These are phyloP conservation scores for Nesoenas mayeri DNA, from an alignment of 2,113 vertebrate species.

Conservation along the genomic window DNA sequence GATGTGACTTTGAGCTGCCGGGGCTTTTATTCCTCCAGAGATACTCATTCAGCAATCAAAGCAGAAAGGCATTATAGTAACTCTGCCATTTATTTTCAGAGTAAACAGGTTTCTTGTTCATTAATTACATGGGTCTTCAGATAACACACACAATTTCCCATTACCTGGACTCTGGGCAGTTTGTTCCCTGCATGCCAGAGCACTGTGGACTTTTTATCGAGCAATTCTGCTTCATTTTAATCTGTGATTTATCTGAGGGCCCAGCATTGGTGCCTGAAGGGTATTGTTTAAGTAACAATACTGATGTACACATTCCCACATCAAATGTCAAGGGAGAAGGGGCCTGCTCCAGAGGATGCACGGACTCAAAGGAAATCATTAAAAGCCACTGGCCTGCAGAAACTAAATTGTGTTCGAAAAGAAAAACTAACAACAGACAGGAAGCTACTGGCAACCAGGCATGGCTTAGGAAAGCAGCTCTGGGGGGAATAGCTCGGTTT, in stretches of 20 bases:
- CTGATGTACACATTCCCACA: constrained; percentile 62
- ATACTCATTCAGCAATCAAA: constrained; percentile 26
- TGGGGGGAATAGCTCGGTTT: neutral
- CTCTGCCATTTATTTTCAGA: constrained; percentile 42
- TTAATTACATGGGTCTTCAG: constrained; percentile 59
- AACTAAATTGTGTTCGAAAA: constrained; percentile 53
- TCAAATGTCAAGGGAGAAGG: constrained; percentile 61
- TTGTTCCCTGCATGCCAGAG: constrained; percentile 29
- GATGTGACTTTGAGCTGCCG: constrained; percentile 5
- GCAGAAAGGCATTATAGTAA: constrained; percentile 9
- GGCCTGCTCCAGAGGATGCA: constrained; percentile 54
- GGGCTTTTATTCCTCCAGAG: constrained; percentile 17
- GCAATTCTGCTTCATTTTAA: constrained; percentile 35
- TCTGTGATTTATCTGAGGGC: constrained; percentile 49
- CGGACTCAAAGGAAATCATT: constrained; percentile 65
- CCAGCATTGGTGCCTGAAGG: constrained; percentile 28
- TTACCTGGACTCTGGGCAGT: constrained; percentile 29
- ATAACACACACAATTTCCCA: constrained; percentile 20
- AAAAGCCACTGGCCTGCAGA: constrained; percentile 64
- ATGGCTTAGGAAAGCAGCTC: constrained; percentile 4
- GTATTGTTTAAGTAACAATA: constrained; percentile 63
- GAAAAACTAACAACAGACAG: constrained; percentile 59
- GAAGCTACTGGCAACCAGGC: constrained; percentile 44
- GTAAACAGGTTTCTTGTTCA: constrained; percentile 62
- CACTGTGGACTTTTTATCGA: constrained; percentile 22